Percentiles rank a stretch among this genome's conserved stretches.
These are phyloP conservation scores for Oreochromis spilurus DNA, from an alignment of 2,113 vertebrate genomes.

Conservation along the genomic window DNA sequence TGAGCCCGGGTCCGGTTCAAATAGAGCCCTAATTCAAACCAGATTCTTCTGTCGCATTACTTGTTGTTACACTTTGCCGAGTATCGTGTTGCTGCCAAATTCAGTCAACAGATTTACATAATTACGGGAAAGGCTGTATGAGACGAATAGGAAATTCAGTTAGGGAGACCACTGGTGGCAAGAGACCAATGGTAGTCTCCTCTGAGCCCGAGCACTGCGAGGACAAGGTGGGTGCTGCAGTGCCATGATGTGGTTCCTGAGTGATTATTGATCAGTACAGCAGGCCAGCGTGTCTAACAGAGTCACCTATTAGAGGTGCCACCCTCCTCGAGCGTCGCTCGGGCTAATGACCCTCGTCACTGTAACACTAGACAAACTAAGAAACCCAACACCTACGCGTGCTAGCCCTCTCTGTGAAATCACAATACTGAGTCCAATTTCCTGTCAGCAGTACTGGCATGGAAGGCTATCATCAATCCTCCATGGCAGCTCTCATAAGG, in stretches of 20 bases:
- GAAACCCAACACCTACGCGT: constrained; percentile 50
- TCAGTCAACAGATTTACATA: constrained; percentile 76
- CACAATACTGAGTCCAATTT: constrained; percentile 51
- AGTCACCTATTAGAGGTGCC: constrained; percentile 58
- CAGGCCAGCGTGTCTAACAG: neutral
- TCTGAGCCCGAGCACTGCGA: constrained; percentile 34
- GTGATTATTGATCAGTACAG: neutral
- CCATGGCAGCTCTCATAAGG: constrained; percentile 13
- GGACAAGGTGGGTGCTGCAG: neutral
- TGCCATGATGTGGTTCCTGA: neutral
- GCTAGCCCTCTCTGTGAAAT: constrained; percentile 40
- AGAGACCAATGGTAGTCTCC: constrained; percentile 45
- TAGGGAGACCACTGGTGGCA: constrained; percentile 64
- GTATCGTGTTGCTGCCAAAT: constrained; percentile 67
- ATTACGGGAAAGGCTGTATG: constrained; percentile 60
- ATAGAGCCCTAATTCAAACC: constrained; percentile 61
- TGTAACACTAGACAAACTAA: constrained; percentile 23
- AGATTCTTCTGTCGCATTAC: constrained; percentile 58
- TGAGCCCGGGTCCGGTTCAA: constrained; percentile 21
- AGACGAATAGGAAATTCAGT: constrained; percentile 73
- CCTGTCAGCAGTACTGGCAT: constrained; percentile 56
- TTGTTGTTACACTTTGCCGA: constrained; percentile 61
- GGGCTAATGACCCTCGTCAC: constrained; percentile 30
- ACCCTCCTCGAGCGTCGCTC: neutral
- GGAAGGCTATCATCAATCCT: constrained; percentile 50